Percentiles rank a stretch among this genome's conserved stretches.
Conservation (phyloP, 2,797 vertebrate genomes). For the Etheostoma nigrum region DNA sequence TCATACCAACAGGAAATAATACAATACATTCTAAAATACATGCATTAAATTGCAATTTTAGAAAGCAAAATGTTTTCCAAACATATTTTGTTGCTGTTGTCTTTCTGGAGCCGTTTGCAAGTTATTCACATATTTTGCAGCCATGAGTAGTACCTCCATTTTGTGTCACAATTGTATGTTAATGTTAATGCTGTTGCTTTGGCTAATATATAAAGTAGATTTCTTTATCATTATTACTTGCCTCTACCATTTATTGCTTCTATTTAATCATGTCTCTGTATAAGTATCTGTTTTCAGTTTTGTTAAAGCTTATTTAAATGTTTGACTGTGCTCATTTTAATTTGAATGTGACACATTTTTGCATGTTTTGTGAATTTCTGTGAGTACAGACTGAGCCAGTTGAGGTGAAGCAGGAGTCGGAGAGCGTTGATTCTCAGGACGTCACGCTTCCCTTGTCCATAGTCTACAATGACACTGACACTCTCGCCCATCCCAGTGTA, state of each 20-base stretch:
- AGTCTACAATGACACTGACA: constrained; percentile 92
- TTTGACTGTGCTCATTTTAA: not conserved
- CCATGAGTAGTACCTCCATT: not conserved
- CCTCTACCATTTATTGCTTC: not conserved
- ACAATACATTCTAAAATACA: not conserved
- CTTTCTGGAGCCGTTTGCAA: not conserved
- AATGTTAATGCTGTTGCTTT: not conserved
- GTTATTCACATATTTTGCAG: not conserved
- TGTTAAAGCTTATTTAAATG: not conserved
- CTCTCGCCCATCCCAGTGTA: constrained; percentile 93
- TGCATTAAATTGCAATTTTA: not conserved
- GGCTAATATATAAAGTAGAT: not conserved
- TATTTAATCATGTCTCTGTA: not conserved
- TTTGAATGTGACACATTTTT: constrained; percentile 2
- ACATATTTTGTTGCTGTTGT: not conserved
- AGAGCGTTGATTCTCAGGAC: constrained; percentile 76
- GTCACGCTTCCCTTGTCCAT: constrained; percentile 89
- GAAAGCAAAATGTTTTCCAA: not conserved
- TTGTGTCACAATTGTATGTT: not conserved
- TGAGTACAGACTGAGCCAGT: constrained; percentile 73
- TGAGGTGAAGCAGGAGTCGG: constrained; percentile 81
- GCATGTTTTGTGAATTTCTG: constrained; percentile 16
- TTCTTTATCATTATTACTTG: not conserved
- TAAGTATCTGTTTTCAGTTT: not conserved
- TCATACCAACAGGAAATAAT: not conserved